These are phyloP conservation scores for Sisor rabdophorus DNA, from an alignment of 2,113 vertebrate species.

Conservation along the genomic window DNA sequence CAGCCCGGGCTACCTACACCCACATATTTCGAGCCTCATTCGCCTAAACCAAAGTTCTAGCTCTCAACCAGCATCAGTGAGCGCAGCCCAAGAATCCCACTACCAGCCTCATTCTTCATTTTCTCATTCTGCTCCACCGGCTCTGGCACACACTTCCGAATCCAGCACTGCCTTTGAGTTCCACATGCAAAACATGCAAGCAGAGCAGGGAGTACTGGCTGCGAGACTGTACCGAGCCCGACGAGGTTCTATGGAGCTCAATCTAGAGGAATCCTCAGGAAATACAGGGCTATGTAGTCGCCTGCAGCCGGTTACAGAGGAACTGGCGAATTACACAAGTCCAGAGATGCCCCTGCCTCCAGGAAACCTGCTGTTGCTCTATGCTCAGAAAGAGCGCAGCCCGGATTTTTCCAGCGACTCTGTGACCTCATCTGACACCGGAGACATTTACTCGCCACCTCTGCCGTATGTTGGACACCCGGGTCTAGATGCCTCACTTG, in stretches of 20 bases:
- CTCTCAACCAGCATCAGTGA: constrained; percentile 43
- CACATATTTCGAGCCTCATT: constrained; percentile 71
- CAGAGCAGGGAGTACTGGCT: constrained; percentile 72
- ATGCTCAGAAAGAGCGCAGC: constrained; percentile 78
- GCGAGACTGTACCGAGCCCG: constrained; percentile 75
- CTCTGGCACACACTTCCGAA: constrained; percentile 68
- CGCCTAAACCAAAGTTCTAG: constrained; percentile 58
- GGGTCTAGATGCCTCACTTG: constrained; percentile 58
- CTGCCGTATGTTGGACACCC: constrained; percentile 56
- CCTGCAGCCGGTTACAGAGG: constrained; percentile 92
- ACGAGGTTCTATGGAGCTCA: constrained; percentile 82
- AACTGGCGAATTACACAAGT: constrained; percentile 73
- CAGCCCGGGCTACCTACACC: constrained; percentile 74
- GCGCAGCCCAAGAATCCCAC: constrained; percentile 50
- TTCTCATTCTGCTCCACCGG: constrained; percentile 85
- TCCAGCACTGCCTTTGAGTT: constrained; percentile 86
- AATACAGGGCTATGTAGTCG: constrained; percentile 65
- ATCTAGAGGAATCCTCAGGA: constrained; percentile 75
- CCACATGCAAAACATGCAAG: constrained; percentile 75
- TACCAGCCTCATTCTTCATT: constrained; percentile 80
- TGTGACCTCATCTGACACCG: constrained; percentile 84
- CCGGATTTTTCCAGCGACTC: constrained; percentile 93
- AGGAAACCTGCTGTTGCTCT: constrained; percentile 75
- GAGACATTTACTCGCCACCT: constrained; percentile 84
- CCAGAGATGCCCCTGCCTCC: constrained; percentile 78